Conservation (phyloP, 2,888 invertebrate genomes). For the Hydrotaea diabolus region DNA sequence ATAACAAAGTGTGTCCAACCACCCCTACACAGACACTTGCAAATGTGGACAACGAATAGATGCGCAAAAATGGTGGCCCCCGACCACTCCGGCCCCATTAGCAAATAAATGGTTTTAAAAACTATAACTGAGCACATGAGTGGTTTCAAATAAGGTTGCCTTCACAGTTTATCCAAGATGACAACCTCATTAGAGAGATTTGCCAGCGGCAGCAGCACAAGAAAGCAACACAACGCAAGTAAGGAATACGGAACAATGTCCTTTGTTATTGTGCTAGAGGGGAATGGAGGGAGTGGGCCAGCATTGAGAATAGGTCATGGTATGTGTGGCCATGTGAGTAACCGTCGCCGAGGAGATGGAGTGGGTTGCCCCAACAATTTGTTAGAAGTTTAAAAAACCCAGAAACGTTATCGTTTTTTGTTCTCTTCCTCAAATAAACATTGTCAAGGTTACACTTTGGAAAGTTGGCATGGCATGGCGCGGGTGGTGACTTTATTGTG, state of each 20-base stretch:
- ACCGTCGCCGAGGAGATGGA: too few species aligned
- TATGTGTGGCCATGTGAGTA: background rate
- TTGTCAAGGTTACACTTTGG: conserved; percentile 54
- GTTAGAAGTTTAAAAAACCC: background rate
- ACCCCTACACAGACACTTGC: background rate
- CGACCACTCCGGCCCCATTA: background rate
- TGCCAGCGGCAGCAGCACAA: background rate
- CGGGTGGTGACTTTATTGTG: too few species aligned
- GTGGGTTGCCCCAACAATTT: background rate
- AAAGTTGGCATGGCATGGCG: too few species aligned
- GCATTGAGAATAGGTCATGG: background rate
- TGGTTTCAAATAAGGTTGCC: background rate
- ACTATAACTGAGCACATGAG: conserved; percentile 1
- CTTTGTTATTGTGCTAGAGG: background rate
- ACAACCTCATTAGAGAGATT: conserved; percentile 39
- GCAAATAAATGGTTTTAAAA: conserved; percentile 24
- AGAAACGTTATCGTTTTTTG: background rate
- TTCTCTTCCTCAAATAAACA: conserved; percentile 25
- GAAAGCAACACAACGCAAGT: background rate
- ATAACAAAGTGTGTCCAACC: background rate
- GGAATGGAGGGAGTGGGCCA: background rate
- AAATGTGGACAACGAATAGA: background rate
- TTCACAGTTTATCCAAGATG: conserved; percentile 19
- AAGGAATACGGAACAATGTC: background rate
- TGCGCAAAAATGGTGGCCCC: too few species aligned